phyloP scores from a whole-genome alignment of 2,888 invertebrate species.

The Branchinecta sandiegonensis region DNA sequence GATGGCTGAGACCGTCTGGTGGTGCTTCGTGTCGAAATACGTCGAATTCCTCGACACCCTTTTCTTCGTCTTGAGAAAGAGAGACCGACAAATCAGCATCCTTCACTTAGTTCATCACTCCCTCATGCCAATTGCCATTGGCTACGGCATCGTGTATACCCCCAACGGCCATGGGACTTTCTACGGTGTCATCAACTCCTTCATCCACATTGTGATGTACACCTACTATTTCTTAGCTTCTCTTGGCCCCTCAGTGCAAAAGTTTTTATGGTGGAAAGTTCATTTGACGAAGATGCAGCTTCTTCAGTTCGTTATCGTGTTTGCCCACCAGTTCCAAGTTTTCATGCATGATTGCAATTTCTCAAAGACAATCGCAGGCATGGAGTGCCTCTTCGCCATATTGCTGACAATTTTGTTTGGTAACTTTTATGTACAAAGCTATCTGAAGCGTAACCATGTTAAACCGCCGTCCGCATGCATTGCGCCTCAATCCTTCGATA shows the following conservation, averaged over 20 bases:
- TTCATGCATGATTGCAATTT: conserved; percentile 68
- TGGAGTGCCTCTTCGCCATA: conserved; percentile 37
- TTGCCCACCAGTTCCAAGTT: conserved; percentile 66
- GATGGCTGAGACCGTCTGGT: conserved; percentile 76
- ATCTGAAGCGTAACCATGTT: conserved; percentile 34
- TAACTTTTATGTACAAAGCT: conserved; percentile 77
- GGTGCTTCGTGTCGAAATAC: conserved; percentile 76
- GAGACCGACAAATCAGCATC: conserved; percentile 36
- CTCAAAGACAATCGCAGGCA: conserved; percentile 57
- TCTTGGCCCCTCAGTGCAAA: conserved; percentile 68
- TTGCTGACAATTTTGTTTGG: conserved; percentile 79
- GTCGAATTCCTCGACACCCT: conserved; percentile 75
- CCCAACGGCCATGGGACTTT: conserved; percentile 77
- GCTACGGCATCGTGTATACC: conserved; percentile 40
- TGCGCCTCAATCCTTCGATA: not conserved
- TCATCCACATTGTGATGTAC: conserved; percentile 76
- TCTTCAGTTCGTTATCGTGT: conserved; percentile 68
- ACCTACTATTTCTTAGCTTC: conserved; percentile 71
- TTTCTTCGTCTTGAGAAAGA: conserved; percentile 38
- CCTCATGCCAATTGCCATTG: conserved; percentile 39
- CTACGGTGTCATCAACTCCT: conserved; percentile 68
- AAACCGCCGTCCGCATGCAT: not conserved
- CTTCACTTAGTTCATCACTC: conserved; percentile 41
- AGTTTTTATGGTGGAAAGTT: conserved; percentile 81
- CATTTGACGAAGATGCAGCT: conserved; percentile 68